These are phyloP conservation scores for Lucilia cuprina DNA, from an alignment of 1,140 invertebrate species.

Conservation along the genomic window DNA sequence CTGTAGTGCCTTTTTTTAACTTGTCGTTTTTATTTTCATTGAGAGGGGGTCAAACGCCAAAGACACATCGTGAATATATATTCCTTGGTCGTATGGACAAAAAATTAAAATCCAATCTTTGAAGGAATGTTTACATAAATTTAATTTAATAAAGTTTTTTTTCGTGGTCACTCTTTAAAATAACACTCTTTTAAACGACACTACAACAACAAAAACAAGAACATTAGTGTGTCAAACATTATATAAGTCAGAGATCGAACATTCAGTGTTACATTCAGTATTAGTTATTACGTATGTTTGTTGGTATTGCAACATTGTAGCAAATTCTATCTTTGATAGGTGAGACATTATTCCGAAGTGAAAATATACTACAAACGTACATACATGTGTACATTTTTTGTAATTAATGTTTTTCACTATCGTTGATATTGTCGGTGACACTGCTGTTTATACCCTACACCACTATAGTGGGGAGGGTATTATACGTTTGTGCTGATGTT, in stretches of 20 bases:
- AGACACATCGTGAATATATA: neutral
- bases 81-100: too few relatives aligned
- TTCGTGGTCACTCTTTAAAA: neutral
- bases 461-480: too few relatives aligned
- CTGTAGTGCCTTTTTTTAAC: neutral
- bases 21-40: slow-evolving; percentile 20
- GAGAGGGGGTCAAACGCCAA: slow-evolving; percentile 8
- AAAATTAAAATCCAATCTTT: too few relatives aligned
- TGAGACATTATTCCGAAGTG: slow-evolving; percentile 40
- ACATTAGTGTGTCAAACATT: neutral
- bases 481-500: too few relatives aligned
- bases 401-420: too few relatives aligned
- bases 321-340: slow-evolving; percentile 35
- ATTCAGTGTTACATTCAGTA: neutral
- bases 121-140: too few relatives aligned
- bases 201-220: neutral
- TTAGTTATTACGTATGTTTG: neutral
- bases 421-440: too few relatives aligned
- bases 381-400: neutral
- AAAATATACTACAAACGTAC: slow-evolving; percentile 34
- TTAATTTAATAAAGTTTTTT: neutral
- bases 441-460: too few relatives aligned
- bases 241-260: neutral
- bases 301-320: slow-evolving; percentile 33
- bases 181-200: neutral